Evolutionary conservation across 2,797 vertebrate genomes (phyloP).

Genomic region (Urophycis tenuis): DNA sequence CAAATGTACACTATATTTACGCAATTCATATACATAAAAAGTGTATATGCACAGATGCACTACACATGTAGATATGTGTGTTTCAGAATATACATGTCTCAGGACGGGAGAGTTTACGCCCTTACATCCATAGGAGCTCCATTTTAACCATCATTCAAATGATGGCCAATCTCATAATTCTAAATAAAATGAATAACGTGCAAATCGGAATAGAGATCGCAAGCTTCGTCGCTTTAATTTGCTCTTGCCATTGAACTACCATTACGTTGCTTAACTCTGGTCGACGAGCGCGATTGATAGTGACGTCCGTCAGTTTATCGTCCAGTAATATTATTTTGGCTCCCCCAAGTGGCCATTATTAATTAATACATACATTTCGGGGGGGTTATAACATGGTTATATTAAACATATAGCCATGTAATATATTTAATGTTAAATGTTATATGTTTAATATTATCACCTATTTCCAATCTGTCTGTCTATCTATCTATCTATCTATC

Average conservation of each 20-base stretch:
- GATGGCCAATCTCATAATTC: background rate
- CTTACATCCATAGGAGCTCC: background rate
- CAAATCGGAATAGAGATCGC: background rate
- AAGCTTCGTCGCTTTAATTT: background rate
- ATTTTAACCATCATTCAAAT: background rate
- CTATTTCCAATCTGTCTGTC: no score
- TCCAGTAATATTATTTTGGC: background rate
- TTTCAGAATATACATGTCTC: no score
- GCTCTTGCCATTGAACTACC: no score
- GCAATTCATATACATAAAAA: background rate
- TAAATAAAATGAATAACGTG: background rate
- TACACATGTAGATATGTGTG: background rate
- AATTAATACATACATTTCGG: background rate
- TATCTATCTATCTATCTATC: no score
- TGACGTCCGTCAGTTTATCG: no score
- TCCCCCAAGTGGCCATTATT: background rate
- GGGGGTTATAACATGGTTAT: no score
- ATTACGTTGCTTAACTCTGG: background rate
- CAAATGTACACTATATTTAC: background rate
- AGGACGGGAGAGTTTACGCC: background rate
- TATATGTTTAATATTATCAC: no score
- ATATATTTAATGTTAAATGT: no score
- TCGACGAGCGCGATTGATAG: background rate
- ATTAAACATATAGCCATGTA: no score
- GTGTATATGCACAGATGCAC: background rate